Percentiles rank a stretch among this genome's conserved stretches.
These are phyloP conservation scores for Eurytoma adleriae DNA, from an alignment of 2,888 invertebrate species.

Conservation along the genomic window DNA sequence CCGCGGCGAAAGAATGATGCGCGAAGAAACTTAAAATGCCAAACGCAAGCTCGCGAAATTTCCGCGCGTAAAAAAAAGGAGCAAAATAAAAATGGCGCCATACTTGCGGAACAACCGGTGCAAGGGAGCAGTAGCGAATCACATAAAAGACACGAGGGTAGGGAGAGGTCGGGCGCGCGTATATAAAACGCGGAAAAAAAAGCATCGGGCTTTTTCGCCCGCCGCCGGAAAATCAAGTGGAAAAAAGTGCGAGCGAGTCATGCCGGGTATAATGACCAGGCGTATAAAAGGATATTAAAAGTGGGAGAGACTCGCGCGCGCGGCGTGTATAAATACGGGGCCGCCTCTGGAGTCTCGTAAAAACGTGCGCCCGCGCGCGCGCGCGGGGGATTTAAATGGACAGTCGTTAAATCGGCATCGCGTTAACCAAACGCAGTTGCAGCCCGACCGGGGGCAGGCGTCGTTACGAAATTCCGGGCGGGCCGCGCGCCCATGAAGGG, in stretches of 20 bases:
- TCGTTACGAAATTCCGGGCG: constrained; percentile 13
- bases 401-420: constrained; percentile 55
- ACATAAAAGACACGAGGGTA: constrained; percentile 25
- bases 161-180: not conserved
- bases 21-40: constrained; percentile 44
- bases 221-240: constrained; percentile 46
- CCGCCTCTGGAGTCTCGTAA: constrained; percentile 42
- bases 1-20: not conserved
- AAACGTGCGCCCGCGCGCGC: constrained; percentile 10
- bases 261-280: constrained; percentile 48
- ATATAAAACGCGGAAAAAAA: not conserved
- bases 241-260: constrained; percentile 20
- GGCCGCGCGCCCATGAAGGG: not conserved
- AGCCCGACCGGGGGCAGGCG: constrained; percentile 1
- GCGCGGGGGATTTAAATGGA: constrained; percentile 46
- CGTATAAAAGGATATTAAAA: constrained; percentile 57
- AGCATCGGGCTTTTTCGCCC: not conserved
- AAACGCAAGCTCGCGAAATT: constrained; percentile 32
- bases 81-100: not conserved
- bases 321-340: constrained; percentile 41
- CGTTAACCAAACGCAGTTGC: constrained; percentile 52
- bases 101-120: constrained; percentile 10
- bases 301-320: constrained; percentile 32
- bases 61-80: constrained; percentile 10
- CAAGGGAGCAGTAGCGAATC: not conserved